Conservation (phyloP, 2,113 vertebrate genomes). For the Protobothrops mucrosquamatus region DNA sequence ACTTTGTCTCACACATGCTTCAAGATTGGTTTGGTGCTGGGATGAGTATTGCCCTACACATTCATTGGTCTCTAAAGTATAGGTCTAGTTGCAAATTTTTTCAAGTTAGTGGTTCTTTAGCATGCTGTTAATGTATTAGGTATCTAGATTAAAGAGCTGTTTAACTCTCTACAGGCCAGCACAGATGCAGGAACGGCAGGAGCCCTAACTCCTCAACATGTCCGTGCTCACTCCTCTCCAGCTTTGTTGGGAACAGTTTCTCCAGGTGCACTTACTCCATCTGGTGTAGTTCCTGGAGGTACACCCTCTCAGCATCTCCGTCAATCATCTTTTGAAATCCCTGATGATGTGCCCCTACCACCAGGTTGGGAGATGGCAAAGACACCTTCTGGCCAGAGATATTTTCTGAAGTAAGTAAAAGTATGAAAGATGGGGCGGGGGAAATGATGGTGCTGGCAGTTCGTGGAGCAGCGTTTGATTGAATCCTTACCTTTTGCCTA, state of each 20-base stretch:
- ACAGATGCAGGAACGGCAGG: constrained; percentile 90
- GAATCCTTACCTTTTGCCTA: background rate
- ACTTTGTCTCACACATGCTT: background rate
- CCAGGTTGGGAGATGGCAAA: constrained; percentile 99
- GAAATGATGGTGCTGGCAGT: background rate
- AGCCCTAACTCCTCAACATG: constrained; percentile 88
- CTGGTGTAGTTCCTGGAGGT: constrained; percentile 75
- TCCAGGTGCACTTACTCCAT: constrained; percentile 76
- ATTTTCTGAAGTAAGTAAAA: constrained; percentile 95
- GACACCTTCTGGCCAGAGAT: constrained; percentile 95
- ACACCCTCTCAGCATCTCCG: constrained; percentile 86
- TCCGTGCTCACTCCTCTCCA: constrained; percentile 95
- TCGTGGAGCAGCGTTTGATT: background rate
- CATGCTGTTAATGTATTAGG: constrained; percentile 24
- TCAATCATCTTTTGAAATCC: constrained; percentile 97
- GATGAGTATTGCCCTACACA: background rate
- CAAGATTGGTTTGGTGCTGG: background rate
- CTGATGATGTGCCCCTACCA: constrained; percentile 92
- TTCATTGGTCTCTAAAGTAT: background rate
- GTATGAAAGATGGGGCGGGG: background rate
- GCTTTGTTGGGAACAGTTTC: constrained; percentile 88
- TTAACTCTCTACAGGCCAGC: constrained; percentile 80
- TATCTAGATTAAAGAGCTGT: constrained; percentile 29
- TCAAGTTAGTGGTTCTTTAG: constrained; percentile 2
- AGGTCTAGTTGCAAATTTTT: background rate